Conservation (phyloP, 1,140 invertebrate species). For the Polyergus mexicanus region DNA sequence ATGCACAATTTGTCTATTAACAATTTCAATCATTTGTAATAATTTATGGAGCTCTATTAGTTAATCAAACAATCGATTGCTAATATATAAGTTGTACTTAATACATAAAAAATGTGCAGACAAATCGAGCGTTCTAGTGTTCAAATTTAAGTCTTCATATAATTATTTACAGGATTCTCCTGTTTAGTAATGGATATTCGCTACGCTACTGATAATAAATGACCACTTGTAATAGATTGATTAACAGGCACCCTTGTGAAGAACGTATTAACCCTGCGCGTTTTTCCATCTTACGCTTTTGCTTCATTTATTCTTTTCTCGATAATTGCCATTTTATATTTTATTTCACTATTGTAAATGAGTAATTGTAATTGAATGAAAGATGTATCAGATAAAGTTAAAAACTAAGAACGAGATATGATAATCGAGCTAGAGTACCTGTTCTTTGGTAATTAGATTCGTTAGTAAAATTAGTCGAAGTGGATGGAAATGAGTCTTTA, state of each 20-base stretch:
- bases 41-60: background rate
- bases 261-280: background rate
- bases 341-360: background rate
- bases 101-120: background rate
- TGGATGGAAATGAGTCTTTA: background rate
- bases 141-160: background rate
- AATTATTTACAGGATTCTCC: background rate
- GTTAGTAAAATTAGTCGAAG: background rate
- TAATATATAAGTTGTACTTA: constrained; percentile 21
- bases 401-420: background rate
- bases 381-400: background rate
- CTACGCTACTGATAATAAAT: constrained; percentile 52
- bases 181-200: constrained; percentile 16
- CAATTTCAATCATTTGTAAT: background rate
- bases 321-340: constrained; percentile 13
- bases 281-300: background rate
- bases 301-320: background rate
- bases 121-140: background rate
- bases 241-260: constrained; percentile 21
- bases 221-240: background rate
- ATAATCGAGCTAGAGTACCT: background rate
- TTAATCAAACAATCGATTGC: background rate
- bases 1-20: background rate
- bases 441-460: constrained; percentile 9
- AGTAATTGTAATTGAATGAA: background rate